phyloP scores from a whole-genome alignment of 2,113 vertebrate species.

The Tetraodon nigroviridis region DNA sequence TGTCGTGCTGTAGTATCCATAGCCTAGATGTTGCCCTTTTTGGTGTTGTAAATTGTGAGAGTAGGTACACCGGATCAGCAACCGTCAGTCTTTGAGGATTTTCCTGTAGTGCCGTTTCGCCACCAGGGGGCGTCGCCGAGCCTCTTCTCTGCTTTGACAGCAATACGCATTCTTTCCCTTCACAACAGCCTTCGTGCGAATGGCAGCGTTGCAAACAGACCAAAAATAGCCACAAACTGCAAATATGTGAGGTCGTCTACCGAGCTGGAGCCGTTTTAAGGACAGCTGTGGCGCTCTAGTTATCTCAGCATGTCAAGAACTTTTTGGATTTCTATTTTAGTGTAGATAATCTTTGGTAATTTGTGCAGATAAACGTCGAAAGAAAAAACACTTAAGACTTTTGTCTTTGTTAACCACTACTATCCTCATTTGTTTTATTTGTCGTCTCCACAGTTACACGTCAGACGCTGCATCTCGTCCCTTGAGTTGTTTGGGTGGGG shows the following conservation, averaged over 20 bases:
- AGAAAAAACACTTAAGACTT: constrained; percentile 23
- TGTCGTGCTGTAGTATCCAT: constrained; percentile 2
- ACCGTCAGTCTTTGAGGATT: background rate
- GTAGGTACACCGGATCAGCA: background rate
- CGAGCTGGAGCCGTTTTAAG: constrained; percentile 8
- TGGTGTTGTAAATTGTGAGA: constrained; percentile 7
- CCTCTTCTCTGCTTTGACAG: background rate
- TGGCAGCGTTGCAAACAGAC: constrained; percentile 13
- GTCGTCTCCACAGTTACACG: background rate
- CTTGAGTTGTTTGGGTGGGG: constrained; percentile 42
- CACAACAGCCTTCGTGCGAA: constrained; percentile 15
- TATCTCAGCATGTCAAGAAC: background rate
- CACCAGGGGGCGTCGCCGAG: constrained; percentile 25
- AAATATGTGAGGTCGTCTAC: constrained; percentile 4
- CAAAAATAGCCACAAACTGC: constrained; percentile 21
- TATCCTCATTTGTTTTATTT: background rate
- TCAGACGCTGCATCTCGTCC: constrained; percentile 1
- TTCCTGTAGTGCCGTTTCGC: background rate
- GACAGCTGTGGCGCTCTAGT: background rate
- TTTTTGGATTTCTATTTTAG: constrained; percentile 33
- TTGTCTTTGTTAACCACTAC: constrained; percentile 4
- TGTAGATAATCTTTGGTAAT: constrained; percentile 40
- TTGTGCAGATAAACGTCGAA: constrained; percentile 44
- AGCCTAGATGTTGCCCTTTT: constrained; percentile 6
- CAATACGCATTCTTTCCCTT: background rate